Evolutionary conservation across 2,797 vertebrate species (phyloP).

Genomic region (Geotrypetes seraphini): DNA sequence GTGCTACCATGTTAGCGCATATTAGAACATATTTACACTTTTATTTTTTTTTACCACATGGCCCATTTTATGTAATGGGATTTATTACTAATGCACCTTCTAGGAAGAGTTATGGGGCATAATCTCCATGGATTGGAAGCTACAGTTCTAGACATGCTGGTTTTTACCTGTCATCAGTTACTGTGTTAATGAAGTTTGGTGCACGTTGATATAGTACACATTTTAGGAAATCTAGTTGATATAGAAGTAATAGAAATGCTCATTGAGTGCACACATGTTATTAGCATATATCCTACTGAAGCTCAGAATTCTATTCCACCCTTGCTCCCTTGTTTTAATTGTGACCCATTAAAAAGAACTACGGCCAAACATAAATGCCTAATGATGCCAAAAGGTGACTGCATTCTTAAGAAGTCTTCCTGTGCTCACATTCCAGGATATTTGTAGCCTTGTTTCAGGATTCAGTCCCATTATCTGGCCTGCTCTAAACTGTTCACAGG

Average conservation of each 20-base stretch:
- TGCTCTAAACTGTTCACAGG: slow-evolving; percentile 42
- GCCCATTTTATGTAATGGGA: too few relatives aligned
- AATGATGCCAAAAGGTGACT: slow-evolving; percentile 26
- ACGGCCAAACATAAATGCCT: slow-evolving; percentile 17
- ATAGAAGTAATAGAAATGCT: fast-evolving
- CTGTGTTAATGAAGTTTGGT: too few relatives aligned
- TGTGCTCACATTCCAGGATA: slow-evolving; percentile 12
- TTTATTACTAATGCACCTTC: too few relatives aligned
- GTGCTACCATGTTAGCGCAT: too few relatives aligned
- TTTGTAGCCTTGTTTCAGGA: slow-evolving; percentile 42
- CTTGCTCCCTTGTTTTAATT: slow-evolving; percentile 18
- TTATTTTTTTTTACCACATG: too few relatives aligned
- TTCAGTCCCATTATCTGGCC: slow-evolving; percentile 48
- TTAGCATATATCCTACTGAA: slow-evolving; percentile 3
- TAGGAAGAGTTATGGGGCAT: too few relatives aligned
- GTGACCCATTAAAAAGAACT: slow-evolving; percentile 19
- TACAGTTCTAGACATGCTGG: too few relatives aligned
- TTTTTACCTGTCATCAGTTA: too few relatives aligned
- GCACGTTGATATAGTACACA: too few relatives aligned
- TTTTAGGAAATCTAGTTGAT: too few relatives aligned
- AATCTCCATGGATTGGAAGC: too few relatives aligned
- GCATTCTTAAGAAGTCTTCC: slow-evolving; percentile 6
- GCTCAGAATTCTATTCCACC: neutral
- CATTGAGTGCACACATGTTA: neutral
- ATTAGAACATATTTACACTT: too few relatives aligned